phyloP scores from a whole-genome alignment of 2,113 vertebrate genomes.

The Silurus glanis region DNA sequence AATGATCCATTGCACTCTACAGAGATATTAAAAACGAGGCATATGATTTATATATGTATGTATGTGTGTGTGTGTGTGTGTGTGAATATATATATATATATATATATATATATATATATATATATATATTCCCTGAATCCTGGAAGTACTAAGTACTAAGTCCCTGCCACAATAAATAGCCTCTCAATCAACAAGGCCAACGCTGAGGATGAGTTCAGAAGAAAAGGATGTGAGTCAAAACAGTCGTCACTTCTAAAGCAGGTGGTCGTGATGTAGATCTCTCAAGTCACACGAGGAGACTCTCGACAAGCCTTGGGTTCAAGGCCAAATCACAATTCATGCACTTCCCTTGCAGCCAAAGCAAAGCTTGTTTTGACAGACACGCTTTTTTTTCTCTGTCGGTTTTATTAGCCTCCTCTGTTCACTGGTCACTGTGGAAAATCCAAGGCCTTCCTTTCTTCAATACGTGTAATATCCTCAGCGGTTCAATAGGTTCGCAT shows the following conservation, averaged over 20 bases:
- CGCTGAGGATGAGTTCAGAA: conserved; percentile 40
- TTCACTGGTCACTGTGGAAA: conserved; percentile 14
- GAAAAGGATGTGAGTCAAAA: conserved; percentile 63
- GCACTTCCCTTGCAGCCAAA: neutral
- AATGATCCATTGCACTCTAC: neutral
- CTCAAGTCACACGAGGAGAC: conserved; percentile 12
- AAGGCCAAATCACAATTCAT: conserved; percentile 1
- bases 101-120: too few relatives aligned
- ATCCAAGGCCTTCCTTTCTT: conserved; percentile 20
- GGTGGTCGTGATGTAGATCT: conserved; percentile 52
- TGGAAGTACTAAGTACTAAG: conserved; percentile 33
- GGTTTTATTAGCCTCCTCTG: conserved; percentile 32
- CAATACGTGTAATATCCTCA: conserved; percentile 21
- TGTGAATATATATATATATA: neutral
- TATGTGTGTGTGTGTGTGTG: neutral
- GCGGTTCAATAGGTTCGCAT: conserved; percentile 42
- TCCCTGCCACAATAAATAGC: conserved; percentile 54
- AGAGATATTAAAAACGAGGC: neutral
- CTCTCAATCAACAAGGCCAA: conserved; percentile 13
- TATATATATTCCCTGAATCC: conserved; percentile 16
- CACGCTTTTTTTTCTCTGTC: conserved; percentile 33
- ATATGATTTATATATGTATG: neutral
- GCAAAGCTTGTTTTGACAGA: conserved; percentile 31
- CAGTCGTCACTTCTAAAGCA: conserved; percentile 43
- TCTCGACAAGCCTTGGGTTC: conserved; percentile 19